Evolutionary conservation across 2,888 invertebrate species (phyloP).

Genomic region (Drosophila melanocephala): DNA sequence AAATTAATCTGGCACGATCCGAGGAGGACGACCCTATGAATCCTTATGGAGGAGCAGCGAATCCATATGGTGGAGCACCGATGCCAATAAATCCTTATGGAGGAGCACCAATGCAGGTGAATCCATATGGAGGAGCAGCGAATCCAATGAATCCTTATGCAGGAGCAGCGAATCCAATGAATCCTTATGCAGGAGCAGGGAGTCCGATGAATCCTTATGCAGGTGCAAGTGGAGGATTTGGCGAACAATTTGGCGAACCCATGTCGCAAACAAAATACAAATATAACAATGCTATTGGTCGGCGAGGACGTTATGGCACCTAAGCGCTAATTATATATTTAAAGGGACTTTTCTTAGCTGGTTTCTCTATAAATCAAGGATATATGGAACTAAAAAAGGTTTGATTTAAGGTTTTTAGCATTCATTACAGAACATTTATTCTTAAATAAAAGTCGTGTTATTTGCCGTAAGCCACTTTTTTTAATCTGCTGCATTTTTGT

Average conservation of each 20-base stretch:
- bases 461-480: neutral
- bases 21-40: conserved; percentile 43
- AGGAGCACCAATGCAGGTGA: neutral
- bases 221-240: conserved; percentile 10
- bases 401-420: neutral
- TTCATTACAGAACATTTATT: neutral
- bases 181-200: conserved; percentile 15
- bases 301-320: conserved; percentile 43
- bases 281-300: conserved; percentile 19
- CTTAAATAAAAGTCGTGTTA: neutral
- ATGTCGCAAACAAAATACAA: conserved; percentile 52
- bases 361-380: neutral
- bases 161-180: neutral
- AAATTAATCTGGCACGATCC: conserved; percentile 45
- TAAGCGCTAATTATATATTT: conserved; percentile 8
- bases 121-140: neutral
- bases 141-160: conserved; percentile 15
- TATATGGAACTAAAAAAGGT: neutral
- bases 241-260: conserved; percentile 42
- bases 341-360: neutral
- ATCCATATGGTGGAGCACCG: neutral
- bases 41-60: conserved; percentile 19
- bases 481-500: neutral
- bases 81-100: neutral
- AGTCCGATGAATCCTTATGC: neutral